A percentile compares a stretch with the other conserved stretches of the same genome.
Evolutionary conservation across 2,797 vertebrate genomes (phyloP).

Genomic region (Cyprinodon diabolis): DNA sequence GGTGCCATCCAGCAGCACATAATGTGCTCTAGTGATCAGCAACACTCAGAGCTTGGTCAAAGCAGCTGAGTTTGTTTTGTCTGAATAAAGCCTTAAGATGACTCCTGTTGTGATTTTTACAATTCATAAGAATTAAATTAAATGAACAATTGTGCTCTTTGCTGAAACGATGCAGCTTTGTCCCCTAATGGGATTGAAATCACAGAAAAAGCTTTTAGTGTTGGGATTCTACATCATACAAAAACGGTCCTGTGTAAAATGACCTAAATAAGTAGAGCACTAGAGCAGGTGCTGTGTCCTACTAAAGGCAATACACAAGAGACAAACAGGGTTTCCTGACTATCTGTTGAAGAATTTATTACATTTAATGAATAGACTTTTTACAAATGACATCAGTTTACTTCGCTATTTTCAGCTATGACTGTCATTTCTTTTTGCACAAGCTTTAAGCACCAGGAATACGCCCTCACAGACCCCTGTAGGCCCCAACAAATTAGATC

Average conservation of each 20-base stretch:
- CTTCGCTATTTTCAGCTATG: not conserved
- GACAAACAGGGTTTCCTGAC: not conserved
- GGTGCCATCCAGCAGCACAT: conserved; percentile 9
- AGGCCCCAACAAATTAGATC: not conserved
- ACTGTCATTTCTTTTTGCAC: not conserved
- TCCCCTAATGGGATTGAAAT: not conserved
- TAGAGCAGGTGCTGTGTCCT: not conserved
- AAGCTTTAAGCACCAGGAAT: not conserved
- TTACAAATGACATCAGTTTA: not conserved
- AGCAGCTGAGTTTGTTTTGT: not conserved
- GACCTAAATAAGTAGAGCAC: not conserved
- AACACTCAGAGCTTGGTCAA: not conserved
- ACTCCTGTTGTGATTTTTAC: not conserved
- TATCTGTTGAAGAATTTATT: not conserved
- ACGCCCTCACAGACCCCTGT: not conserved
- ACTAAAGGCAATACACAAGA: not conserved
- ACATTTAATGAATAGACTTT: not conserved
- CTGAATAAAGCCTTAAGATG: not conserved
- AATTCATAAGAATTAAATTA: not conserved
- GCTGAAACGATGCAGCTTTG: not conserved
- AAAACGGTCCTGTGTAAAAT: not conserved
- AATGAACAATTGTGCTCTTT: not conserved
- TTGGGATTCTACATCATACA: not conserved
- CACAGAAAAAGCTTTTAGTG: not conserved
- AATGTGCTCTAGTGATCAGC: conserved; percentile 11